phyloP scores from a whole-genome alignment of 2,888 invertebrate genomes.

The Nymphalis polychloros region DNA sequence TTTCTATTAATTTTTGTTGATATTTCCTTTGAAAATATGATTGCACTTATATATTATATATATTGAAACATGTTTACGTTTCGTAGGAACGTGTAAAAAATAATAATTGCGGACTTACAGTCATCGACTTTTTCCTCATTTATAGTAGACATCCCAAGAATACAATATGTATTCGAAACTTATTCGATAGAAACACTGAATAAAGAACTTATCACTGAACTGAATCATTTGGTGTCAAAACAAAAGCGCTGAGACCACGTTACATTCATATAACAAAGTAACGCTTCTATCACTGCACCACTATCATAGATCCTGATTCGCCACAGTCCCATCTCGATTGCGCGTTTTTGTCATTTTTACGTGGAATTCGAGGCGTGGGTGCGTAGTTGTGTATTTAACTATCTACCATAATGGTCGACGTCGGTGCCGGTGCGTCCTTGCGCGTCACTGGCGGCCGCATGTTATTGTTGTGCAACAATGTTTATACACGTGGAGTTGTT shows the following conservation, averaged over 20 bases:
- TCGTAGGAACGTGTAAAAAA: background rate
- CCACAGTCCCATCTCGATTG: constrained; percentile 28
- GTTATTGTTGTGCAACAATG: constrained; percentile 80
- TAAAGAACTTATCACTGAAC: constrained; percentile 50
- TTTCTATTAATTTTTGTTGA: too few species aligned
- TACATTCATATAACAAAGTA: constrained; percentile 55
- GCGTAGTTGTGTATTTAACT: constrained; percentile 35
- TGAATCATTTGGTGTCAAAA: constrained; percentile 45
- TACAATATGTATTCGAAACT: constrained; percentile 33
- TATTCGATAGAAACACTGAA: constrained; percentile 40
- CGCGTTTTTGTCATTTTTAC: constrained; percentile 19
- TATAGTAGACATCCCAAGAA: constrained; percentile 41
- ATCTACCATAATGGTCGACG: constrained; percentile 28
- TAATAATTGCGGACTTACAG: constrained; percentile 52
- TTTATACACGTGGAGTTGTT: constrained; percentile 78
- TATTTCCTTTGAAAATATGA: too few species aligned
- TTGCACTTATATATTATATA: too few species aligned
- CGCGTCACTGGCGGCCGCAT: constrained; percentile 60
- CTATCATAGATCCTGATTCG: constrained; percentile 52
- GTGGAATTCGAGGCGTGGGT: constrained; percentile 29
- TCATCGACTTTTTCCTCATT: constrained; percentile 42
- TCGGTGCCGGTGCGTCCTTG: constrained; percentile 43
- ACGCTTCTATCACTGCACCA: constrained; percentile 53
- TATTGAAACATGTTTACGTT: background rate
- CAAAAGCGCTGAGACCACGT: constrained; percentile 46